phyloP scores from a whole-genome alignment of 2,888 invertebrate species.

The Stegophylla sp. region DNA sequence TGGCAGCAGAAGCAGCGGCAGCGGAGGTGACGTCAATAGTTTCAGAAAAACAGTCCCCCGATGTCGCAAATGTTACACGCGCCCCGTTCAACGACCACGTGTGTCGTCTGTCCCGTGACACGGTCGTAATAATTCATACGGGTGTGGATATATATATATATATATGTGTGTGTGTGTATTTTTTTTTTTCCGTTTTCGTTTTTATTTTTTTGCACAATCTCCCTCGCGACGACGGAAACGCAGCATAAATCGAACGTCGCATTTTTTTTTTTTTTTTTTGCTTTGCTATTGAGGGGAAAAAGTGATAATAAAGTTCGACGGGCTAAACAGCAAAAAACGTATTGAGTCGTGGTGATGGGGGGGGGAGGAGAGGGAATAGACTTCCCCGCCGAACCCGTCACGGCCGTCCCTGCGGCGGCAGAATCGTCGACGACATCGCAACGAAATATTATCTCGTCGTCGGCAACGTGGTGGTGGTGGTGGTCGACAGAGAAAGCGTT shows the following conservation, averaged over 20 bases:
- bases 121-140: conserved; percentile 1
- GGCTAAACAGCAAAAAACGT: conserved; percentile 6
- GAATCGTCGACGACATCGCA: no score
- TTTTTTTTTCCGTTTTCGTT: background rate
- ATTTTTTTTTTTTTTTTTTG: background rate
- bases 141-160: no score
- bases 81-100: background rate
- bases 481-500: no score
- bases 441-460: no score
- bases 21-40: no score
- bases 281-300: background rate
- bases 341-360: background rate
- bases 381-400: no score
- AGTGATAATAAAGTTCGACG: background rate
- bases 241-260: background rate
- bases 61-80: conserved; percentile 2
- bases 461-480: no score
- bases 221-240: background rate
- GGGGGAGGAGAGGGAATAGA: no score
- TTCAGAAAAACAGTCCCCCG: no score
- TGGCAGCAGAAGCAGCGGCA: no score
- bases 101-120: background rate
- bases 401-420: no score
- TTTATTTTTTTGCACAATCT: background rate
- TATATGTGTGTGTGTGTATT: no score